Evolutionary conservation across 2,888 invertebrate genomes (phyloP).

Genomic region (Yponomeuta evonymella): DNA sequence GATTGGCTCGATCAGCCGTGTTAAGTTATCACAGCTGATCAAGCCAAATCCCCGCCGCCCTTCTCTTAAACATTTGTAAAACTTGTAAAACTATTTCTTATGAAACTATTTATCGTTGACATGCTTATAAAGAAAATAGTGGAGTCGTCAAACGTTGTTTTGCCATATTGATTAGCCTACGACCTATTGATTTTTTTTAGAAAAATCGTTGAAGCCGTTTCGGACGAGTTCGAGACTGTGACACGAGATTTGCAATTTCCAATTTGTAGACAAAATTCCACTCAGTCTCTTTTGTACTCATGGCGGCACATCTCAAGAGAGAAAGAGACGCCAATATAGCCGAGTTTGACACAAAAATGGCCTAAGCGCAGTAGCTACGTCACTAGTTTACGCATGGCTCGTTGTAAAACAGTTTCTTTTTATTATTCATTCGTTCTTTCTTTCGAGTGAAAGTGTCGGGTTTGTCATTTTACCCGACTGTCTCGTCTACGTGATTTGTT

Average conservation of each 20-base stretch:
- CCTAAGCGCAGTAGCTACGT: neutral
- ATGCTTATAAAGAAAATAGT: no score
- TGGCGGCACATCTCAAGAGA: neutral
- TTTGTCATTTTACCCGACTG: constrained; percentile 41
- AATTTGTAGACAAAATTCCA: neutral
- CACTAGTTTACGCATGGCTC: constrained; percentile 9
- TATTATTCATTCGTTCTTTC: constrained; percentile 37
- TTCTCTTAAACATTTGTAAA: no score
- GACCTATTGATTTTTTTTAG: no score
- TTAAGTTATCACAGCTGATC: no score
- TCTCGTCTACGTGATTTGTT: constrained; percentile 45
- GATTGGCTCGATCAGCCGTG: no score
- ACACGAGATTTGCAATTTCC: neutral
- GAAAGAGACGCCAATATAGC: neutral
- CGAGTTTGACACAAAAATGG: neutral
- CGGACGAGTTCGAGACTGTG: no score
- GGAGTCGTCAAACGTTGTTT: no score
- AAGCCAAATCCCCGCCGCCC: no score
- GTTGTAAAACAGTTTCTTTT: constrained; percentile 13
- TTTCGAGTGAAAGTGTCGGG: constrained; percentile 55
- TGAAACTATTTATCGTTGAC: no score
- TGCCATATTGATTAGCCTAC: no score
- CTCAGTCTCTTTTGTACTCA: neutral
- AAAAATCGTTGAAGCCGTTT: no score
- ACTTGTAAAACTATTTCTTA: no score